These are phyloP conservation scores for Ferdinandea cuprea DNA, from an alignment of 2,888 invertebrate species.

Conservation along the genomic window DNA sequence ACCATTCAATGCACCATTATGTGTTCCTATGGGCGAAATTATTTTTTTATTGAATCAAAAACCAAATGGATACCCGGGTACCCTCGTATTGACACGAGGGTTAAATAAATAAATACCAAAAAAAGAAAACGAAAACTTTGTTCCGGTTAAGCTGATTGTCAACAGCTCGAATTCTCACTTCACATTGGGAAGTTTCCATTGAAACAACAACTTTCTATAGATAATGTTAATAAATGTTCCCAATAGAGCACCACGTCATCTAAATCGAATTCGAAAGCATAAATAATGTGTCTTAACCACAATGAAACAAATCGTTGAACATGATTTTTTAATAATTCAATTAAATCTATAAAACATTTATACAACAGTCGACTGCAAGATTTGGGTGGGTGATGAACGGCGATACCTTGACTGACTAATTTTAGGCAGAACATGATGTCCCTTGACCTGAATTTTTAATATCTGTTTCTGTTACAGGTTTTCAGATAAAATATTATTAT, in stretches of 20 bases:
- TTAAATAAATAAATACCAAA: too few relatives aligned
- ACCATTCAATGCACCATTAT: too few relatives aligned
- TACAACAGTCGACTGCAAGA: not conserved
- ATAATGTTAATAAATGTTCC: not conserved
- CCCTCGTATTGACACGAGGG: too few relatives aligned
- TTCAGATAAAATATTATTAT: not conserved
- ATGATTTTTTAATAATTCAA: not conserved
- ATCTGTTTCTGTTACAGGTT: not conserved
- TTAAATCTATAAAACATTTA: not conserved
- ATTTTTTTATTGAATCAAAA: too few relatives aligned
- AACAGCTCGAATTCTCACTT: not conserved
- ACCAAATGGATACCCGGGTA: too few relatives aligned
- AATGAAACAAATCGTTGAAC: conserved; percentile 11
- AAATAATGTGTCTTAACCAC: not conserved
- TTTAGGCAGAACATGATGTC: not conserved
- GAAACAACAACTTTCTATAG: not conserved
- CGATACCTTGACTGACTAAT: too few relatives aligned
- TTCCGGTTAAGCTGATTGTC: not conserved
- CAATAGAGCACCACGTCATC: not conserved
- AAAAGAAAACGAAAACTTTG: too few relatives aligned
- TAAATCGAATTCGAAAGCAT: not conserved
- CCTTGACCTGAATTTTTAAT: not conserved
- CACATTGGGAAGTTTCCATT: not conserved
- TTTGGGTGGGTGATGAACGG: not conserved
- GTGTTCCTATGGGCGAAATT: too few relatives aligned